Base-by-base conservation (phyloP, 2,113 vertebrate species). In the Chrysochloris asiatica region DNA sequence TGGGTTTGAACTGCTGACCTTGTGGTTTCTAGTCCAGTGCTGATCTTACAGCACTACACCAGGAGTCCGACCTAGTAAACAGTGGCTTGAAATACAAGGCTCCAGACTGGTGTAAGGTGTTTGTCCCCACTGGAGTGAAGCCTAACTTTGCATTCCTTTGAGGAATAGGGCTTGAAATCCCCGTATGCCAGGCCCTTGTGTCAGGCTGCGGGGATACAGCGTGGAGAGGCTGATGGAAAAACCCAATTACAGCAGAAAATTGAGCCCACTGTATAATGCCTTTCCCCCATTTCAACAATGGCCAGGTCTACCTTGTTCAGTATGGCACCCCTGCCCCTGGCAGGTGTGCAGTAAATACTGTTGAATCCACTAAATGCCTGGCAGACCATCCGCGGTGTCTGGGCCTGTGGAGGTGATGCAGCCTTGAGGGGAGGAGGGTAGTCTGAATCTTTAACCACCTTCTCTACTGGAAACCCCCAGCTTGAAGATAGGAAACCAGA, bases 401-500 rank as follows among this genome's bases (percentile, higher is more conserved):
- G 45, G 63, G 81, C 14, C 8, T 8, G 16, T 8, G 80, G 71
- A 22, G 43, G 0, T 24, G 19, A 1, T 6, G 33, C 77, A 22
- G 69, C 48, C n/a, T 77, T 11, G 22, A 50, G 65, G 72, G 72
- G 43, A 16, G 84, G 38, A 6, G 1, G 30, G 0, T 8, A 8
- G 83, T 11, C 61, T n/a, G 69, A 6, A 7, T 50, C 22, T 36
- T 4, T 10, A 24, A 33, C n/a, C 47, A 7, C 56, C 52, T 79
- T 61, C 48, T 56, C 1, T 52, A 7, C 69, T 38, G 45, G n/a
- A 72, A 38, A 56, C n/a, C 16, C 45, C 22, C 38, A 0, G 0
- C 72, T 17, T 76, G 50, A 5, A 79, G 45, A n/a, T 17, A 6
- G 65, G 48, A 75, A 73, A 7, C 10, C 8, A 24, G 8, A 30